Base-by-base conservation (phyloP, 2,113 vertebrate species). In the Cercopithecus mona region DNA sequence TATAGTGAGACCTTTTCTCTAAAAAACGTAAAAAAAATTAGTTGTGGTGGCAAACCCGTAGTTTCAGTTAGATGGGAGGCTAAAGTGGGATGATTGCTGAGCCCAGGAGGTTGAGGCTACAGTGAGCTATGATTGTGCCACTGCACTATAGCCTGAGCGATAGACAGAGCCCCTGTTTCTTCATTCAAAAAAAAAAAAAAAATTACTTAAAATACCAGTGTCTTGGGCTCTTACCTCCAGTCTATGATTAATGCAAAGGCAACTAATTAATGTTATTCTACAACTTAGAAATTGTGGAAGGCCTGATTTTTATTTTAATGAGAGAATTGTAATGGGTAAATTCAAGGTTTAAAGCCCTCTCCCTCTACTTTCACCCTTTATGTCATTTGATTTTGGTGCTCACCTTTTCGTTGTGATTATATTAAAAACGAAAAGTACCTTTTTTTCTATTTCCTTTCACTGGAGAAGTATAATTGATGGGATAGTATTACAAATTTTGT, bases 241-340 rank as follows among this genome's bases (percentile, higher is more conserved):
- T 48, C 43, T 12, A 25, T 85, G 32, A 87, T 88, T 90, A 87
- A 92, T 68, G 94, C 30, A 78, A 13, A 94, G 55, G 70, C 73
- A 88, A 20, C 40, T 91, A 93, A 59, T 73, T 94, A 88, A 38
- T 87, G 64, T 88, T 96, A 96, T 38, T 89, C 12, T 96, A 8
- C 22, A 91, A 55, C 35, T 93, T 92, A 93, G 45, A 93, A 93
- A 86, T 91, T 79, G 1, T 55, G 30, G 0, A 81, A 72, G 25
- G 20, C 11, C 6, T 80, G 45, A 75, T 57, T 84, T 84, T 89
- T 95, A 48, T 73, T 92, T 94, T 81, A 73, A 91, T 89, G 35
- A 94, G 55, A 86, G 66, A 61, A 70, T 79, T 20, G 32, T 50
- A 35, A 50, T 27, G 23, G 45, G 23, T 18, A 79, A 79, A 30